These are phyloP conservation scores for Vimba vimba DNA, from an alignment of 2,113 vertebrate species.

Conservation along the genomic window DNA sequence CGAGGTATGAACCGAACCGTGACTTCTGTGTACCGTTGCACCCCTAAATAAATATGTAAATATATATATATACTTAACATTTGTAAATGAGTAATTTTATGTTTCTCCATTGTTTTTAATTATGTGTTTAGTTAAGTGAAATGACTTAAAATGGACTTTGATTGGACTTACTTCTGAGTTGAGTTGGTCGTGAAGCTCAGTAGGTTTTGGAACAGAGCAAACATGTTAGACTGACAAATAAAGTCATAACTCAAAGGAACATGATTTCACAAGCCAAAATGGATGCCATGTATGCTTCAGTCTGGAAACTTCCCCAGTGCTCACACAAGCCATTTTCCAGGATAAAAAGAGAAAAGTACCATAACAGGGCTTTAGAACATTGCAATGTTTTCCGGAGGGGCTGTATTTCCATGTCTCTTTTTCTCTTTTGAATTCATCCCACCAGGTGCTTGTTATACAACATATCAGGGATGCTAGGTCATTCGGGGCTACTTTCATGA, in stretches of 20 bases:
- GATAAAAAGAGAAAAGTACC: neutral
- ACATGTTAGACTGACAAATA: neutral
- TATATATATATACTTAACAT: too few species aligned
- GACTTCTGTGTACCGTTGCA: too few species aligned
- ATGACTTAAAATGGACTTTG: too few species aligned
- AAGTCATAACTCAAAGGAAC: neutral
- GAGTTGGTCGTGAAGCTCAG: neutral
- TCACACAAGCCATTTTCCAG: neutral
- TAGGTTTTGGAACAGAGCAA: neutral
- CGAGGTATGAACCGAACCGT: too few species aligned
- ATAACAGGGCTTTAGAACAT: slow-evolving; percentile 19
- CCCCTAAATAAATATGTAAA: too few species aligned
- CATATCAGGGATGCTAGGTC: slow-evolving; percentile 45
- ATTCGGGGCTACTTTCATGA: slow-evolving; percentile 46
- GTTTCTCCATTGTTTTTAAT: too few species aligned
- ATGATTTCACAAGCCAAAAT: neutral
- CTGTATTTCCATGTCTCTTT: slow-evolving; percentile 33
- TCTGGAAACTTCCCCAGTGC: neutral
- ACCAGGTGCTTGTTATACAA: slow-evolving; percentile 33
- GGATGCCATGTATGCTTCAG: neutral
- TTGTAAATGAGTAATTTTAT: too few species aligned
- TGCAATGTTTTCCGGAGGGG: slow-evolving; percentile 5
- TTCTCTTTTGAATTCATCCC: slow-evolving; percentile 44
- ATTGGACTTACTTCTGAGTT: neutral
- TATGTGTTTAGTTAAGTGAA: too few species aligned